Conservation (phyloP, 2,888 invertebrate species). For the Orchestes rusci region DNA sequence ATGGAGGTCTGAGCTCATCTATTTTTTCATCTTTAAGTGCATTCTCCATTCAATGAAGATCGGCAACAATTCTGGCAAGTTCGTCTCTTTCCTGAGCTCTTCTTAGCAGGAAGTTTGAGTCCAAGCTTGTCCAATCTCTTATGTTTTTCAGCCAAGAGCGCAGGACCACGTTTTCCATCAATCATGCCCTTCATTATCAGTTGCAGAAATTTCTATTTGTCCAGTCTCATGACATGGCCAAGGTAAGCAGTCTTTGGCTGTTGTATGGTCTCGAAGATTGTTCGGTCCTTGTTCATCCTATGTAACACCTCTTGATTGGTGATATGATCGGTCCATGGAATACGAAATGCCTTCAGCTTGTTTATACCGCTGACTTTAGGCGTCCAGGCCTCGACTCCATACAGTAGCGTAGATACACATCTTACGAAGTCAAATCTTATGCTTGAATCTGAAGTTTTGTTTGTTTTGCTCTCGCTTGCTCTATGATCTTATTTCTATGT, state of each 20-base stretch:
- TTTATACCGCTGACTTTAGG: constrained; percentile 1
- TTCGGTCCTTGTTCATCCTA: no score
- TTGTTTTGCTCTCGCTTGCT: no score
- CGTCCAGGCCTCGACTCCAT: constrained; percentile 3
- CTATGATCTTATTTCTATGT: not conserved
- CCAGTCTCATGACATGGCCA: no score
- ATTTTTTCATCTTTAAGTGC: not conserved
- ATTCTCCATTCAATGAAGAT: not conserved
- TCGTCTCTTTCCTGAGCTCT: not conserved
- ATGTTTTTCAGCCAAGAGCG: not conserved
- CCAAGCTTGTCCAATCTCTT: constrained; percentile 1
- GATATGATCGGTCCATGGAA: not conserved
- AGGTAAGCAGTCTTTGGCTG: no score
- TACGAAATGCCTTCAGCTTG: no score
- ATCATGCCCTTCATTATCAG: not conserved
- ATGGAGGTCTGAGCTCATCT: constrained; percentile 7
- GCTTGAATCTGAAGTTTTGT: not conserved
- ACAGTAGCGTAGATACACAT: not conserved
- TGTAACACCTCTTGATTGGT: no score
- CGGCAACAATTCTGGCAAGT: no score
- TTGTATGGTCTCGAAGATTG: no score
- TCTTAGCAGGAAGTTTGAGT: constrained; percentile 1
- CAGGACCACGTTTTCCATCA: not conserved
- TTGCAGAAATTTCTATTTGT: not conserved
- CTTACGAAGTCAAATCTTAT: constrained; percentile 1